A percentile compares a stretch with the other conserved stretches of the same genome.
phyloP scores from a whole-genome alignment of 92 coral and sea anemone genomes.

The Chrysogorgia sp. region DNA sequence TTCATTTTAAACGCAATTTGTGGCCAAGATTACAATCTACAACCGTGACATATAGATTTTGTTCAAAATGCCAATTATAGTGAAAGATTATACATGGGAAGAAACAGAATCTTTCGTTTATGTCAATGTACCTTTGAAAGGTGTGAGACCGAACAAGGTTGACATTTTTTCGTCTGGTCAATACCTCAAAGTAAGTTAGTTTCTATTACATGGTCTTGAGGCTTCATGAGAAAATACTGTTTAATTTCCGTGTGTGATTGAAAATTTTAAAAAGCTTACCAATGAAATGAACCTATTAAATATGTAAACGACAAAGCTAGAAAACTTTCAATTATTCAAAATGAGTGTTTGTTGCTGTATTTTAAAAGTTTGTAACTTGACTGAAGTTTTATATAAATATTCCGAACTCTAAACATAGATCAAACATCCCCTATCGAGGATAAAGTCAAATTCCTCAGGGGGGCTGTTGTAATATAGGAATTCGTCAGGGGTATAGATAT shows the following conservation, averaged over 20 bases:
- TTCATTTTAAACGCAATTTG: conserved; percentile 2
- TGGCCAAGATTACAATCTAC: background rate
- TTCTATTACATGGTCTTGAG: no score
- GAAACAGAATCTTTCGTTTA: conserved; percentile 76
- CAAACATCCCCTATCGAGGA: no score
- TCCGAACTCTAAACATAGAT: no score
- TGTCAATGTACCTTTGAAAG: conserved; percentile 89
- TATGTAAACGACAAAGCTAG: no score
- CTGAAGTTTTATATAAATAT: no score
- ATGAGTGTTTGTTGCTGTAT: no score
- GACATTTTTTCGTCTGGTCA: conserved; percentile 91
- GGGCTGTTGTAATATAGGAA: no score
- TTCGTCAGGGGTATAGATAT: no score
- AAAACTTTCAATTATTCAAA: no score
- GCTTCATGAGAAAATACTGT: background rate
- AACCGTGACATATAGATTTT: background rate
- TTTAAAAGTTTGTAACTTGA: no score
- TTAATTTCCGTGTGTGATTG: background rate
- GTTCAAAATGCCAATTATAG: conserved; percentile 79
- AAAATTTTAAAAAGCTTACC: background rate
- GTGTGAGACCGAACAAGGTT: conserved; percentile 74
- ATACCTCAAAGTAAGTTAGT: conserved; percentile 82
- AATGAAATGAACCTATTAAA: no score
- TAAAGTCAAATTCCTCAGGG: no score
- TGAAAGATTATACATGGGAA: conserved; percentile 90